Conservation (phyloP, 2,797 vertebrate species). For the Todus mexicanus region DNA sequence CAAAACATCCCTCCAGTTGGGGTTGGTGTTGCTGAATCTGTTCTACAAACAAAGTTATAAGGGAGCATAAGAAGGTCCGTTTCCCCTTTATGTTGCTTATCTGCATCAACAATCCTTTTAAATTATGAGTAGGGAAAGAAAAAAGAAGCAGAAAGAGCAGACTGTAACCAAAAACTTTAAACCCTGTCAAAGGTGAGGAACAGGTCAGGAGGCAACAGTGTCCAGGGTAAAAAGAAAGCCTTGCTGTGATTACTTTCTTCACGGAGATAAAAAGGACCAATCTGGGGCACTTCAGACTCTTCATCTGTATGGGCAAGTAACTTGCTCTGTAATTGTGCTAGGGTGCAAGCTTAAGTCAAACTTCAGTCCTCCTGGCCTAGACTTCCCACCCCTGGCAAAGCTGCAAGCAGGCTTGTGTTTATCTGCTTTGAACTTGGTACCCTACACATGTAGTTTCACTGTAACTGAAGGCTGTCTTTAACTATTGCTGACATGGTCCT, state of each 20-base stretch:
- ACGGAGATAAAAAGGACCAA: not conserved
- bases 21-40: not conserved
- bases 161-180: not conserved
- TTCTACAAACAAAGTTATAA: not conserved
- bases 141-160: not conserved
- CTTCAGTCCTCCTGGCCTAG: not conserved
- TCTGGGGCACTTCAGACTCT: not conserved
- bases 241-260: not conserved
- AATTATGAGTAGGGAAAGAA: not conserved
- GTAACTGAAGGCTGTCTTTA: not conserved
- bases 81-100: not conserved
- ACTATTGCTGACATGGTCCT: not conserved
- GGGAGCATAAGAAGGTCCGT: not conserved
- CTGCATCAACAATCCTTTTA: not conserved
- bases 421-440: not conserved
- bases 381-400: fast-evolving
- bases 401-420: not conserved
- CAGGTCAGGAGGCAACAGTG: not conserved
- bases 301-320: not conserved
- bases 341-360: not conserved
- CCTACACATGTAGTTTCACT: not conserved
- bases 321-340: not conserved
- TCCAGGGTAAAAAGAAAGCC: not conserved
- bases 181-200: not conserved
- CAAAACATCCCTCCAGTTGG: not conserved